These are phyloP conservation scores for Drosophila colorata DNA, from an alignment of 2,888 invertebrate species.

Conservation along the genomic window DNA sequence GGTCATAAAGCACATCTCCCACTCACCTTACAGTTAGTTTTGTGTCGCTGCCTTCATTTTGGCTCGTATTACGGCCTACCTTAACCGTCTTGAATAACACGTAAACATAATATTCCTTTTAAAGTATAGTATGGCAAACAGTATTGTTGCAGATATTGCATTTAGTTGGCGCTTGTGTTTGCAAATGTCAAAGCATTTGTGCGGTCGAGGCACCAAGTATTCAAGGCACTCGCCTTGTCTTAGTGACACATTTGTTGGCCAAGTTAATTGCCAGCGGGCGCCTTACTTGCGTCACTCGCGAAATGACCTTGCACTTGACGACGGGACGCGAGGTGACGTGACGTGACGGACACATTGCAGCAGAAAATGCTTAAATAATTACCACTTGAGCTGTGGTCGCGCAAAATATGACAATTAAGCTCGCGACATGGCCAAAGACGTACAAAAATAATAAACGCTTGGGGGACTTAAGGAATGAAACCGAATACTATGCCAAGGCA, in stretches of 20 bases:
- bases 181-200: constrained; percentile 61
- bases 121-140: constrained; percentile 2
- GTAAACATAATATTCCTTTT: constrained; percentile 22
- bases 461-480: not conserved
- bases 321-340: not conserved
- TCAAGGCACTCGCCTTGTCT: constrained; percentile 57
- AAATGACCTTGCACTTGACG: constrained; percentile 67
- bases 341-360: constrained; percentile 17
- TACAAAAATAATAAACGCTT: constrained; percentile 40
- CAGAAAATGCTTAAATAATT: constrained; percentile 56
- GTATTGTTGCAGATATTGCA: not conserved
- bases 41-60: not conserved
- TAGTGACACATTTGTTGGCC: constrained; percentile 62
- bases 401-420: constrained; percentile 70
- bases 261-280: constrained; percentile 36
- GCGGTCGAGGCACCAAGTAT: constrained; percentile 18
- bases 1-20: not conserved
- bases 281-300: constrained; percentile 31
- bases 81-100: constrained; percentile 41
- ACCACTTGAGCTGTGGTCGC: constrained; percentile 54
- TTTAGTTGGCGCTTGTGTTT: constrained; percentile 27
- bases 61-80: constrained; percentile 9
- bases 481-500: constrained; percentile 3
- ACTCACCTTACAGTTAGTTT: not conserved
- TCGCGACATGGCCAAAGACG: constrained; percentile 32